These are phyloP conservation scores for Abrostola tripartita DNA, from an alignment of 2,888 invertebrate species.

Conservation along the genomic window DNA sequence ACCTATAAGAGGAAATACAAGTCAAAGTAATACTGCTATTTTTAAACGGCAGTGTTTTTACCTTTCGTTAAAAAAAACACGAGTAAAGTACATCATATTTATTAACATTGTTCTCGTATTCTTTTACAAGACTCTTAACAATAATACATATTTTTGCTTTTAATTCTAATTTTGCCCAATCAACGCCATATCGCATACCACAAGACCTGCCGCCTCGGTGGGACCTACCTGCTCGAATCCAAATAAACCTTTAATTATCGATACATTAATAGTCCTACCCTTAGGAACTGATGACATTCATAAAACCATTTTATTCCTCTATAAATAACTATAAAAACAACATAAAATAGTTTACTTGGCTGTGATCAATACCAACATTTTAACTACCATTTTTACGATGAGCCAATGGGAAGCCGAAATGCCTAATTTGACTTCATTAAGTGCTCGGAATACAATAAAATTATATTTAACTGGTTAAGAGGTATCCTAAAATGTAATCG, in stretches of 20 bases:
- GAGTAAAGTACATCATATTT: no score
- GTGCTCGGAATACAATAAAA: constrained; percentile 81
- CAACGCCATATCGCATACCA: no score
- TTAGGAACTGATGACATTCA: constrained; percentile 80
- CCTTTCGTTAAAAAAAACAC: no score
- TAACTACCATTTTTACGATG: constrained; percentile 83
- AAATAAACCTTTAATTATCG: constrained; percentile 61
- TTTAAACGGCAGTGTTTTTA: no score
- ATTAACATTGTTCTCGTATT: no score
- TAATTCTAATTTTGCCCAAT: no score
- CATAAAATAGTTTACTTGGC: constrained; percentile 85
- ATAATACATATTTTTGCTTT: no score
- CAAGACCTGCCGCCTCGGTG: neutral
- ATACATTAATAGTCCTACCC: constrained; percentile 58
- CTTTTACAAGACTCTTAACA: no score
- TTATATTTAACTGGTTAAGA: constrained; percentile 73
- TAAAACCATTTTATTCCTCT: constrained; percentile 83
- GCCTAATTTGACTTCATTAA: constrained; percentile 85
- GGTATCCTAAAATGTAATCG: constrained; percentile 42
- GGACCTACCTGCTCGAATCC: constrained; percentile 58
- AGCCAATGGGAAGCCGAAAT: constrained; percentile 81
- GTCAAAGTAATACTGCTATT: no score
- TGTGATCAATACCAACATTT: constrained; percentile 82
- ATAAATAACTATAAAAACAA: constrained; percentile 87
- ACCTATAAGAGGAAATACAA: no score